Percentiles rank a stretch among this genome's conserved stretches.
These are phyloP conservation scores for Halotydeus destructor DNA, from an alignment of 1,140 invertebrate genomes.

Conservation along the genomic window DNA sequence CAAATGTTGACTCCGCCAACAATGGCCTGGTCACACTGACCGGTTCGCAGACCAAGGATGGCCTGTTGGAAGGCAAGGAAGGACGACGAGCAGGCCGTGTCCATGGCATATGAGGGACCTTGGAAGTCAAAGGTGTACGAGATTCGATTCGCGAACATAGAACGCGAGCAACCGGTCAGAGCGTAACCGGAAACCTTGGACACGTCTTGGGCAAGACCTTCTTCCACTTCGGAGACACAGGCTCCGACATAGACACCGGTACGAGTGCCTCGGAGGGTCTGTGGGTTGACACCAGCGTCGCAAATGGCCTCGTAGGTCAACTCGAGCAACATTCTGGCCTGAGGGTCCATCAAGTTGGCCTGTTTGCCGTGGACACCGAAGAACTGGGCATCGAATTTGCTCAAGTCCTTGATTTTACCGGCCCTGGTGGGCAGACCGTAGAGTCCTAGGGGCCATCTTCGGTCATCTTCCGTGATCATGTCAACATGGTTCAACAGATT, in stretches of 20 bases:
- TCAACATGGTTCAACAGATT: slow-evolving; percentile 57
- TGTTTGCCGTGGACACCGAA: slow-evolving; percentile 81
- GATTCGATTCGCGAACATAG: slow-evolving; percentile 90
- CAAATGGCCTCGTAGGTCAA: slow-evolving; percentile 80
- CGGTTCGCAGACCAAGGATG: slow-evolving; percentile 27
- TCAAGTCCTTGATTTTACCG: slow-evolving; percentile 73
- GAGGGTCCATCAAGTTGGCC: slow-evolving; percentile 83
- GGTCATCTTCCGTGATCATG: slow-evolving; percentile 63
- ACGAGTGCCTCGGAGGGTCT: slow-evolving; percentile 31
- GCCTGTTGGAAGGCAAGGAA: slow-evolving; percentile 28
- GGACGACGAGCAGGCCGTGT: slow-evolving; percentile 33
- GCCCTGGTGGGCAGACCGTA: slow-evolving; percentile 55
- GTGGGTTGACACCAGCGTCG: slow-evolving; percentile 44
- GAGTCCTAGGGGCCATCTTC: slow-evolving; percentile 48
- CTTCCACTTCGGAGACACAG: slow-evolving; percentile 61
- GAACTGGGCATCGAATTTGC: slow-evolving; percentile 65
- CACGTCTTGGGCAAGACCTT: slow-evolving; percentile 39
- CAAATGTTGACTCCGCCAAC: slow-evolving; percentile 31
- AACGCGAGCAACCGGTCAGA: slow-evolving; percentile 68
- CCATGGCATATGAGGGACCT: slow-evolving; percentile 33
- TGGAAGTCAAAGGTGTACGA: slow-evolving; percentile 80
- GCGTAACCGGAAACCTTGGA: slow-evolving; percentile 57
- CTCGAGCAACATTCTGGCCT: slow-evolving; percentile 72
- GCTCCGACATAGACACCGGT: slow-evolving; percentile 81
- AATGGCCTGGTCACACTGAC: slow-evolving; percentile 32